Evolutionary conservation across 2,797 vertebrate genomes (phyloP).

Genomic region (Chaetodon trifasciatus): DNA sequence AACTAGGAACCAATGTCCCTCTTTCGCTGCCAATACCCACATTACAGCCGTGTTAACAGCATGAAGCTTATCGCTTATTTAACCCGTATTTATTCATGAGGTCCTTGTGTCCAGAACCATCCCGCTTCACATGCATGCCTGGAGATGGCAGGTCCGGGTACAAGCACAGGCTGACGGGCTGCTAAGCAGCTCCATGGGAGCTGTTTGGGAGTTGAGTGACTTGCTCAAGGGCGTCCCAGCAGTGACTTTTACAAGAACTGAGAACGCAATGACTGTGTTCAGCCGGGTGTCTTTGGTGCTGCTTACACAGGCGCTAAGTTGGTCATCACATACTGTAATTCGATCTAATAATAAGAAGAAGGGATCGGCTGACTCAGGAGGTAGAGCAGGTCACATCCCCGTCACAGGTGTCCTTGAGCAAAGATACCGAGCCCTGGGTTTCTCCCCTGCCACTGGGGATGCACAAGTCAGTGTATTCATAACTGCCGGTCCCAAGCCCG

Average conservation of each 20-base stretch:
- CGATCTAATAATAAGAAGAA: not conserved
- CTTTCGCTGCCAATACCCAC: conserved; percentile 38
- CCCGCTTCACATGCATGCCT: not conserved
- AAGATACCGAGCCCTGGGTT: too few species aligned
- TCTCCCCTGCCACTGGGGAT: too few species aligned
- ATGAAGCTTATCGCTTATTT: conserved; percentile 48
- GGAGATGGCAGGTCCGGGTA: conserved; percentile 1
- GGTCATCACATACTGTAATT: not conserved
- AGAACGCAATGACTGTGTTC: not conserved
- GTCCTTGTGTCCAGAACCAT: not conserved
- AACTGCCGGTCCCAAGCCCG: too few species aligned
- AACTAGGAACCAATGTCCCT: conserved; percentile 3
- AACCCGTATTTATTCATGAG: conserved; percentile 24
- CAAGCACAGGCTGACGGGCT: conserved; percentile 8
- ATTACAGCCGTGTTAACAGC: conserved; percentile 35
- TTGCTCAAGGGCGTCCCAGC: conserved; percentile 15
- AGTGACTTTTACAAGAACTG: not conserved
- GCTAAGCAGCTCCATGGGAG: not conserved
- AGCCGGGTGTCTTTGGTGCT: not conserved
- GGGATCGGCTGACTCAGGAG: too few species aligned
- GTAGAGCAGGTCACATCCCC: too few species aligned
- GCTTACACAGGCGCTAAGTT: not conserved
- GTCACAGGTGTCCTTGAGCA: too few species aligned
- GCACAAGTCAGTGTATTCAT: too few species aligned
- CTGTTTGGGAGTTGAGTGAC: not conserved